A percentile compares a stretch with the other conserved stretches of the same genome.
Conservation (phyloP, 2,113 vertebrate genomes). For the Thalassoma bifasciatum region DNA sequence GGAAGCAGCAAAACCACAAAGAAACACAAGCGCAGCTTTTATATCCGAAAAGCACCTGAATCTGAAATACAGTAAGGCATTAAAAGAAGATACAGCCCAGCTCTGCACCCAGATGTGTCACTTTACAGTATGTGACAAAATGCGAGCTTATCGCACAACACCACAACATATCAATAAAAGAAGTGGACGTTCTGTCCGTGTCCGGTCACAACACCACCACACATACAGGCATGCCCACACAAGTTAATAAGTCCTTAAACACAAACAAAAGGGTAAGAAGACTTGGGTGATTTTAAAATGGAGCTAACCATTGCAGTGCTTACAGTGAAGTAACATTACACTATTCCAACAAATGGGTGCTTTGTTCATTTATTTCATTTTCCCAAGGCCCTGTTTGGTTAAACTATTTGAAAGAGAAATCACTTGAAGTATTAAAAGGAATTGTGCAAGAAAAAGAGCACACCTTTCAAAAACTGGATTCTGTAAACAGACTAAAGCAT, state of each 20-base stretch:
- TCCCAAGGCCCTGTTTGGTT: constrained; percentile 8
- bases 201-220: constrained; percentile 70
- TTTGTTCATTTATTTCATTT: constrained; percentile 23
- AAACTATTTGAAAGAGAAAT: constrained; percentile 17
- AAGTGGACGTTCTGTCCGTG: constrained; percentile 68
- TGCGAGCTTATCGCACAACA: constrained; percentile 75
- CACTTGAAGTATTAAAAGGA: not conserved
- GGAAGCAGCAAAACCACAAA: constrained; percentile 76
- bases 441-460: not conserved
- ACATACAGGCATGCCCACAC: constrained; percentile 78
- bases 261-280: constrained; percentile 27
- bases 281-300: not conserved
- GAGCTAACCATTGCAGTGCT: constrained; percentile 1
- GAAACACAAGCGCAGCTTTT: constrained; percentile 76
- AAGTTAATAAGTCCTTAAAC: constrained; percentile 72
- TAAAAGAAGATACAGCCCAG: constrained; percentile 71
- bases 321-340: constrained; percentile 5
- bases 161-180: constrained; percentile 66
- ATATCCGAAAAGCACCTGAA: constrained; percentile 63
- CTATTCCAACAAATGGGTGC: not conserved
- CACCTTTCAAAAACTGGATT: constrained; percentile 14
- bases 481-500: constrained; percentile 12
- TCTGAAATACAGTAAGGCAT: constrained; percentile 68
- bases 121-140: constrained; percentile 65
- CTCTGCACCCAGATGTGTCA: constrained; percentile 62